Evolutionary conservation across 2,888 invertebrate species (phyloP).

Genomic region (Anoplius nigerrimus): DNA sequence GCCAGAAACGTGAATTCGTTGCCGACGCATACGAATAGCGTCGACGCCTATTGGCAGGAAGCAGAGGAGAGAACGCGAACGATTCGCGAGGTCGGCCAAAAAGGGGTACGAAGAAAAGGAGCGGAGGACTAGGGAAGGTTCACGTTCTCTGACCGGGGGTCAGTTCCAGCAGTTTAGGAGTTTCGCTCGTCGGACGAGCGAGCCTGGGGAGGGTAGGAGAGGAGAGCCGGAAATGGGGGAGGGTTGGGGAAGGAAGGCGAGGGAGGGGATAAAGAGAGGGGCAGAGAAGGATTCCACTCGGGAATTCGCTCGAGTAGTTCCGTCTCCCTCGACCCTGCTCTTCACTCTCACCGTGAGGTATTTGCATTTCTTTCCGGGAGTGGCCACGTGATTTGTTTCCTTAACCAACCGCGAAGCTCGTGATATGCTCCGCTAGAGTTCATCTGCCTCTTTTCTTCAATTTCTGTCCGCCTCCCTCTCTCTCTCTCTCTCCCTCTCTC

Average conservation of each 20-base stretch:
- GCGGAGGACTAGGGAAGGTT: too few species aligned
- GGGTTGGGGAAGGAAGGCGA: background rate
- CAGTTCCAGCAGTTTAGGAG: slow-evolving; percentile 55
- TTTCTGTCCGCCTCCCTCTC: background rate
- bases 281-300: slow-evolving; percentile 15
- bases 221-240: background rate
- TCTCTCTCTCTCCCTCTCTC: background rate
- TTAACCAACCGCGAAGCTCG: slow-evolving; percentile 11
- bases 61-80: too few species aligned
- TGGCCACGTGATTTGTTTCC: slow-evolving; percentile 34
- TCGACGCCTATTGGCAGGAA: slow-evolving; percentile 44
- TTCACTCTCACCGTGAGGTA: slow-evolving; percentile 12
- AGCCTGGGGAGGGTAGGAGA: slow-evolving; percentile 9
- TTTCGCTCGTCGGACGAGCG: slow-evolving; percentile 38
- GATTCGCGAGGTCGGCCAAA: too few species aligned
- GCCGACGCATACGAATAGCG: slow-evolving; percentile 39
- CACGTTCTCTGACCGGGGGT: slow-evolving; percentile 46
- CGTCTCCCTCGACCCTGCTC: slow-evolving; percentile 7
- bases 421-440: background rate
- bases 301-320: slow-evolving; percentile 27
- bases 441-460: background rate
- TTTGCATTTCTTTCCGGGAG: slow-evolving; percentile 41
- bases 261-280: slow-evolving; percentile 6
- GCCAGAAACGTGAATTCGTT: slow-evolving; percentile 40
- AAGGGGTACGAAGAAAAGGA: too few species aligned